These are phyloP conservation scores for Boloria euphrosyne DNA, from an alignment of 2,888 invertebrate genomes.

Conservation along the genomic window DNA sequence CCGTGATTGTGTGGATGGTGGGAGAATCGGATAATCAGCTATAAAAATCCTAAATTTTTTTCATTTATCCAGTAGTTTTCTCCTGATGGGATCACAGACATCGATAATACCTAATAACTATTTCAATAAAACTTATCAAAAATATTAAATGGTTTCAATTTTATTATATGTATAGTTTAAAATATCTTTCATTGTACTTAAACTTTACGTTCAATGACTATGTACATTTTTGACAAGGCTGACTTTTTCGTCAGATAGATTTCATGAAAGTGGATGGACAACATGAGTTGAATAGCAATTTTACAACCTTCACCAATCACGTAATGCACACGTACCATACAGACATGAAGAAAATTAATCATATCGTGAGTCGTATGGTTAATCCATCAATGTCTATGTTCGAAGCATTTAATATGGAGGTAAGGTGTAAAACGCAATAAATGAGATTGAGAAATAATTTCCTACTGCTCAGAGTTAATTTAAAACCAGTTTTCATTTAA, in stretches of 20 bases:
- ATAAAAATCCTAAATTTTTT: too few relatives aligned
- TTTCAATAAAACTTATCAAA: too few relatives aligned
- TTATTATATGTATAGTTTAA: neutral
- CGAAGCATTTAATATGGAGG: neutral
- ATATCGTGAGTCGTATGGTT: neutral
- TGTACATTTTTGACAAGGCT: conserved; percentile 1
- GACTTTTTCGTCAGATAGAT: conserved; percentile 9
- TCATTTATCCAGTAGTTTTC: too few relatives aligned
- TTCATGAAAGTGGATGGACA: neutral
- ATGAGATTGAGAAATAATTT: too few relatives aligned
- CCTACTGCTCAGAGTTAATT: too few relatives aligned
- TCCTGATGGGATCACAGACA: too few relatives aligned
- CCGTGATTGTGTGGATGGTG: too few relatives aligned
- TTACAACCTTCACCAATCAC: conserved; percentile 17
- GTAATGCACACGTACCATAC: conserved; percentile 3
- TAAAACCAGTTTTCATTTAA: too few relatives aligned
- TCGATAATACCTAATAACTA: too few relatives aligned
- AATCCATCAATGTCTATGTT: conserved; percentile 16
- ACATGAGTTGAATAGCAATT: conserved; percentile 17
- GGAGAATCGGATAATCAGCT: too few relatives aligned
- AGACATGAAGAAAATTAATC: conserved; percentile 16
- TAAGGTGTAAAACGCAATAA: too few relatives aligned
- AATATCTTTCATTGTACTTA: neutral
- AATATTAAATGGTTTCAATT: too few relatives aligned
- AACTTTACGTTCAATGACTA: neutral